Base-by-base conservation (phyloP, 2,797 vertebrate genomes). In the Dicrostonyx torquatus region DNA sequence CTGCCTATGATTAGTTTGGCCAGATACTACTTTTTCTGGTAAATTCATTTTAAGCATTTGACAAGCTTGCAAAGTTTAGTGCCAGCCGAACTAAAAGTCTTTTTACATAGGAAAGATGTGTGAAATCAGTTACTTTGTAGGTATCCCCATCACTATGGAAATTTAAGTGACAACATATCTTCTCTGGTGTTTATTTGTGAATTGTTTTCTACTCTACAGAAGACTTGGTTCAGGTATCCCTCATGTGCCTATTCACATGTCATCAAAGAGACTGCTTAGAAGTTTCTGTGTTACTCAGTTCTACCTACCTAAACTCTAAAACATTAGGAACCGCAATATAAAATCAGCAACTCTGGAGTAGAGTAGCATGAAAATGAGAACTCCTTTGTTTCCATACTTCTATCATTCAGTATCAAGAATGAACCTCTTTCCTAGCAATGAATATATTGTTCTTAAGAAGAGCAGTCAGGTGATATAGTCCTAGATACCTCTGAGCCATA, bases 11-110 rank as follows among this genome's bases (percentile, higher is more conserved):
- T 96, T 96, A 95, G 72, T 95, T 88, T 87, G 95, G 75, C 94
- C 68, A 91, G 70, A 93, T 95, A 92, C 90, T 95, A 43, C 89
- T 94, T 94, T 70, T 83, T 95, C 80, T 94, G 58, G 62, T 94
- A 97, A 97, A 95, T 96, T 95, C 78, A 95, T 97, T 96, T 95
- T 85, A 95, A 96, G 53, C 78, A 89, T 96, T 97, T 97, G 90
- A 95, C 87, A 97, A 95, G 62, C 93, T 40, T 91, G 72, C 70
- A 93, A 93, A 88, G 95, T 94, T 96, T 96, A 97, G 58, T 95
- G 90, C 85, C 93, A 93, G 31, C 40, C 68, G 64, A 97, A 97
- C 58, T 94, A 91, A 94, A 97, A 97, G 89, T 97, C 94, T 89
- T 95, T 87, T 97, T 93, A 72, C 82, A 91, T 50, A 92, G 0